Evolutionary conservation across 2,888 invertebrate species (phyloP), one percentile per base, ranked within the genome.

Genomic region (Drosophila meridionalis): DNA sequence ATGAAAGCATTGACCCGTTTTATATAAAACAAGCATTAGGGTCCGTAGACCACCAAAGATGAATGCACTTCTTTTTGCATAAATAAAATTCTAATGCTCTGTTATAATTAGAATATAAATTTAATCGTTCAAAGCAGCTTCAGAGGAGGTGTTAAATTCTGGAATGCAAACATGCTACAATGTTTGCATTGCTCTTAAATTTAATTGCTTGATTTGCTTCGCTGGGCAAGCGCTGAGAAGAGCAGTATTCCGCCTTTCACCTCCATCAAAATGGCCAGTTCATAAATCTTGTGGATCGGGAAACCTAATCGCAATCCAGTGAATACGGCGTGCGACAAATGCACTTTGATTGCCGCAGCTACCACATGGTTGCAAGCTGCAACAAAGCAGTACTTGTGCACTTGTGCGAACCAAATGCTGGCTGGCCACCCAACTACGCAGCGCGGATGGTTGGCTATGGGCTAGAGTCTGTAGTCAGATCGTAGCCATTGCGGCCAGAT

Each of bases 401-500:
- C 60, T 48, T 60, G 50, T 48, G 38, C 28, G 59, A 48, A 5
- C 70, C 69, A 34, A 50, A 47, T 57, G 32, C 58, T 43, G 86
- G 69, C 82, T 42, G 87, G 71, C 84, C 87, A 87, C 80, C 83
- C 82, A 80, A 74, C 72, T 75, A 82, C 75, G 80, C 85, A 73
- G 69, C 50, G 71, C 48, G 36, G 34, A 64, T 69, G 50, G 38
- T 34, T 55, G 55, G 55, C 14, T 42, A 28, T 43, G 8, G 50
- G 45, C 58, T n/a, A 42, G 12, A 42, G n/a, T 61, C 63, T 52
- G 32, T 71, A 71, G 55, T 43, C 47, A 79, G 79, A 78, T 79
- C 65, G 65, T 61, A 50, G 59, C 59, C 14, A 47, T 20, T 50
- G 70, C 71, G 42, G 57, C 57, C 59, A 72, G 84, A 87, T 82